Evolutionary conservation across 2,113 vertebrate species (phyloP).

Genomic region (Poeciliopsis occidentalis): DNA sequence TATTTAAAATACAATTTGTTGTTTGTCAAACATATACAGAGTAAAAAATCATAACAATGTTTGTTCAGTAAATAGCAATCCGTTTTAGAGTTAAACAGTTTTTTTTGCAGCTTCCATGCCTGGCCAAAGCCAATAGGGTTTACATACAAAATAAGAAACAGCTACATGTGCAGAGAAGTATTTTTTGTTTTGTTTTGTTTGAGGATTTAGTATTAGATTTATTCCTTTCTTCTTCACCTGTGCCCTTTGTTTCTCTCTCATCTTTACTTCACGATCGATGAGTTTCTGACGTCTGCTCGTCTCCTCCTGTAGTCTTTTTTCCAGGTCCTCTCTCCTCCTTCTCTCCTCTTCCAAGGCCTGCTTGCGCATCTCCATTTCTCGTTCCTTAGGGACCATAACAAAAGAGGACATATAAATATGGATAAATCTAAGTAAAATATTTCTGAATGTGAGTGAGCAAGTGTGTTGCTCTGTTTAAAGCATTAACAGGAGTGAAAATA

Average conservation of each 20-base stretch:
- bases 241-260: constrained; percentile 91
- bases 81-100: too few relatives aligned
- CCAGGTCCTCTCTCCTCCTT: constrained; percentile 88
- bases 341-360: constrained; percentile 93
- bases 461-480: neutral
- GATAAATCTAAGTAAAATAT: neutral
- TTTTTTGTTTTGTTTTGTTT: neutral
- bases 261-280: constrained; percentile 95
- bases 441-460: neutral
- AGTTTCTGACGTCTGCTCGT: constrained; percentile 93
- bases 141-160: too few relatives aligned
- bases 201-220: neutral
- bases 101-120: too few relatives aligned
- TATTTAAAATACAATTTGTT: too few relatives aligned
- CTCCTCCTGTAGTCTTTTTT: constrained; percentile 92
- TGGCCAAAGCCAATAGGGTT: too few relatives aligned
- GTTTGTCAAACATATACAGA: too few relatives aligned
- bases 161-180: too few relatives aligned
- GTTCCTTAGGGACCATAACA: constrained; percentile 77
- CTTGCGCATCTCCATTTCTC: constrained; percentile 91
- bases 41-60: too few relatives aligned
- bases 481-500: neutral
- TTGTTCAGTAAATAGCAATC: too few relatives aligned
- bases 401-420: neutral
- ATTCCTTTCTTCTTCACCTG: constrained; percentile 80